These are phyloP conservation scores for Caenorhabditis japonica DNA, from an alignment of 2,888 invertebrate genomes.

Conservation along the genomic window DNA sequence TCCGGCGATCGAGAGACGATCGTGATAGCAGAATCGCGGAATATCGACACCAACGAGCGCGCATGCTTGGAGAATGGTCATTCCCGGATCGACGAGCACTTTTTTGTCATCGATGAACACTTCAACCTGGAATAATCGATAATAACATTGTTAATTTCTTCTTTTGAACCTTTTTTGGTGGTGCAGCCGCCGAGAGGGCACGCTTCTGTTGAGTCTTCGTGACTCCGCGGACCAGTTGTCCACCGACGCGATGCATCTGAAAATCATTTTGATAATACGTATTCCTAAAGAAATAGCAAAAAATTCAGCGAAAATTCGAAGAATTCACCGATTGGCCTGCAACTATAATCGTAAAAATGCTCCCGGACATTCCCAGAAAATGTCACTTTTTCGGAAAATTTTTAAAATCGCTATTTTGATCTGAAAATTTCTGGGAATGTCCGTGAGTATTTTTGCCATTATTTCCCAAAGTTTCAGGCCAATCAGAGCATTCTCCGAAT, in stretches of 20 bases:
- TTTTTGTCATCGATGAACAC: conserved; percentile 97
- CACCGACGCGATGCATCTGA: conserved; percentile 68
- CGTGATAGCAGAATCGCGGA: conserved; percentile 98
- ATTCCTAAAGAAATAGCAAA: no score
- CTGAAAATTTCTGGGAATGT: no score
- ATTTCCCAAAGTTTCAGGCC: no score
- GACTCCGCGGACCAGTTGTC: conserved; percentile 49
- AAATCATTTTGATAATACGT: no score
- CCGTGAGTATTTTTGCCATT: no score
- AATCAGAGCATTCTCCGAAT: no score
- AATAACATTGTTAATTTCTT: background rate
- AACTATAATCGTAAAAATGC: no score
- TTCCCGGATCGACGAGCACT: conserved; percentile 93
- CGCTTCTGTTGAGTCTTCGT: conserved; percentile 40
- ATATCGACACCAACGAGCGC: conserved; percentile 97
- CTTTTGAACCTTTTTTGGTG: conserved; percentile 58
- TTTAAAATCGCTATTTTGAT: no score
- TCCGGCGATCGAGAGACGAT: conserved; percentile 95
- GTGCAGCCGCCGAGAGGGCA: conserved; percentile 68
- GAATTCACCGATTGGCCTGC: no score
- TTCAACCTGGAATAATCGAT: conserved; percentile 59
- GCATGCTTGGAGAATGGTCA: conserved; percentile 90
- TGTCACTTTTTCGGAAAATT: no score
- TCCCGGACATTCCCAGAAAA: no score
- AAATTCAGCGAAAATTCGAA: no score